Conservation (phyloP, 2,797 vertebrate genomes). For the Distichodus sexfasciatus region DNA sequence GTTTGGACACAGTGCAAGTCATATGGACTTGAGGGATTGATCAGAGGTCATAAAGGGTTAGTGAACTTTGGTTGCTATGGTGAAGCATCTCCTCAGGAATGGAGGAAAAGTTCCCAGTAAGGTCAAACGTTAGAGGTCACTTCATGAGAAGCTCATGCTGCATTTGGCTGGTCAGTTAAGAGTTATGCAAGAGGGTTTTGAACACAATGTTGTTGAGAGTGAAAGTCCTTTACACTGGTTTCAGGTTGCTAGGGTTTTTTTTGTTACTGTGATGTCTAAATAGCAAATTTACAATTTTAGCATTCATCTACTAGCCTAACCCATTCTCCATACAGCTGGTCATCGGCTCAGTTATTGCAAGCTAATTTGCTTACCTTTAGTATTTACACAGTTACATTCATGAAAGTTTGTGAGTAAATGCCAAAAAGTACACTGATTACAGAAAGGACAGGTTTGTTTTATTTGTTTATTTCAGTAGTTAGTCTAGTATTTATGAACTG, state of each 20-base stretch:
- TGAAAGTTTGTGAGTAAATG: no score
- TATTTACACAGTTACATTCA: no score
- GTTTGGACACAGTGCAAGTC: neutral
- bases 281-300: neutral
- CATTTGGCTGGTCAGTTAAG: neutral
- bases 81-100: constrained; percentile 49
- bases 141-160: neutral
- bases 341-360: no score
- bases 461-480: no score
- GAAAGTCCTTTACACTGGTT: neutral
- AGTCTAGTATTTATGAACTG: no score
- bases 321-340: no score
- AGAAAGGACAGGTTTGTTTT: no score
- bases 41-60: constrained; percentile 16
- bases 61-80: constrained; percentile 42
- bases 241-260: neutral
- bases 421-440: no score
- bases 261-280: neutral
- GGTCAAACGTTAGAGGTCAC: neutral
- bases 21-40: neutral
- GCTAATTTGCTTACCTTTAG: no score
- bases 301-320: no score
- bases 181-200: neutral
- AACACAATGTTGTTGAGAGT: neutral
- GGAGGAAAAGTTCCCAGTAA: neutral